Conservation (phyloP, 2,797 vertebrate species). For the Falco novaeseelandiae region DNA sequence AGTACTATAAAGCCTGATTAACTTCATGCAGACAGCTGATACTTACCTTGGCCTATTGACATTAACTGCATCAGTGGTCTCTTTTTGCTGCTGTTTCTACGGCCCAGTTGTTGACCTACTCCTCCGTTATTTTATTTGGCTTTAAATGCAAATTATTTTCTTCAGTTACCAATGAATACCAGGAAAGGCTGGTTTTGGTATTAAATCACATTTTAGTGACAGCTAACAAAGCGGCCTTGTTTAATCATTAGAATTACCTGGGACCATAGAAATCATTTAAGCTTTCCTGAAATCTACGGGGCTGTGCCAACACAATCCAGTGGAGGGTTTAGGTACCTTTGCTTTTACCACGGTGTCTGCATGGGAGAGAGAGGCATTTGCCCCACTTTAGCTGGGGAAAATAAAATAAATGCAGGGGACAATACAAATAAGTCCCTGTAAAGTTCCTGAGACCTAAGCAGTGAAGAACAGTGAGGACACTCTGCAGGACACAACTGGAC, state of each 20-base stretch:
- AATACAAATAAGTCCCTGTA: not conserved
- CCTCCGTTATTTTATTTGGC: not conserved
- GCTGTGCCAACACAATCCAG: not conserved
- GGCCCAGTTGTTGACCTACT: not conserved
- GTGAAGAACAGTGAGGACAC: not conserved
- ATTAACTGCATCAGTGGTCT: not conserved
- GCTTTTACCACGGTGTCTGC: not conserved
- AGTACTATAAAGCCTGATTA: constrained; percentile 8
- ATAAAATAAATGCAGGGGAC: not conserved
- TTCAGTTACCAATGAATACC: not conserved
- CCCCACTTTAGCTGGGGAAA: not conserved
- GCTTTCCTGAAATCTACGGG: not conserved
- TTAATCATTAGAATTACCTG: not conserved
- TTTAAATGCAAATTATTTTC: not conserved
- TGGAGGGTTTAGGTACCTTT: not conserved
- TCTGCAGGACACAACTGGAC: not conserved
- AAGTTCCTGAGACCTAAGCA: not conserved
- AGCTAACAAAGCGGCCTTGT: not conserved
- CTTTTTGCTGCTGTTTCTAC: not conserved
- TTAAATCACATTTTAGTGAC: not conserved
- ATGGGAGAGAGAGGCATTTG: not conserved
- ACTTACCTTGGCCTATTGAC: not conserved
- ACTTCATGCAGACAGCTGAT: constrained; percentile 2
- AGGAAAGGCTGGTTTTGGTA: not conserved
- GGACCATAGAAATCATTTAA: not conserved